Evolutionary conservation across 2,888 invertebrate genomes (phyloP).

Genomic region (Alloscopus bannaensis): DNA sequence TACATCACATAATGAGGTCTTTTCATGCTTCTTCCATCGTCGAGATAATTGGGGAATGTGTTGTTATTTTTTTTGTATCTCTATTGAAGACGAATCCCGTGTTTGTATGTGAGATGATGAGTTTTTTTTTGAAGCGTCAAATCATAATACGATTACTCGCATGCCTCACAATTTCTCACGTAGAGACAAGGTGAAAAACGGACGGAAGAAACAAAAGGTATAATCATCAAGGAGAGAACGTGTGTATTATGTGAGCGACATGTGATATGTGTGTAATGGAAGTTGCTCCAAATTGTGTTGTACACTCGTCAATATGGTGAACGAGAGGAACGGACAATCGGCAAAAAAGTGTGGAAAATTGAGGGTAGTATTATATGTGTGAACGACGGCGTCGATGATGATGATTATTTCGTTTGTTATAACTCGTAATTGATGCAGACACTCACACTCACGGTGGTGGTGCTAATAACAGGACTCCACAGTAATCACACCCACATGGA

Average conservation of each 20-base stretch:
- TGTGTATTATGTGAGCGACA: neutral
- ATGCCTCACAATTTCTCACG: neutral
- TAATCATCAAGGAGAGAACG: neutral
- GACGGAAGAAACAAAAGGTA: neutral
- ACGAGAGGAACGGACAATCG: neutral
- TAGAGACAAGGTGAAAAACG: neutral
- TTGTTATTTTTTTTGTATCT: too few species aligned
- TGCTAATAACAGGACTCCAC: conserved; percentile 16
- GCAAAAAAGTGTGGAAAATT: neutral
- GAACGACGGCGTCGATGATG: too few species aligned
- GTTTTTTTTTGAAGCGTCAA: conserved; percentile 42
- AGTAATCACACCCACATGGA: conserved; percentile 3
- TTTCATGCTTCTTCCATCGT: conserved; percentile 19
- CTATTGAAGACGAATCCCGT: neutral
- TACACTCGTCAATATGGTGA: too few species aligned
- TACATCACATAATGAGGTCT: conserved; percentile 32
- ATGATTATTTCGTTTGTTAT: conserved; percentile 22
- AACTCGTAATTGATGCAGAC: conserved; percentile 47
- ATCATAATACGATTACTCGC: conserved; percentile 3
- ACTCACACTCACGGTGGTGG: conserved; percentile 6
- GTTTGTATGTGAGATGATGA: conserved; percentile 29
- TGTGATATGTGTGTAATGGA: too few species aligned
- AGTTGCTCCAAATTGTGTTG: too few species aligned
- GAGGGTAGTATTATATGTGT: too few species aligned
- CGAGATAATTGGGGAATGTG: neutral